Evolutionary conservation across 2,797 vertebrate genomes (phyloP).

Genomic region (Trichosurus vulpecula): DNA sequence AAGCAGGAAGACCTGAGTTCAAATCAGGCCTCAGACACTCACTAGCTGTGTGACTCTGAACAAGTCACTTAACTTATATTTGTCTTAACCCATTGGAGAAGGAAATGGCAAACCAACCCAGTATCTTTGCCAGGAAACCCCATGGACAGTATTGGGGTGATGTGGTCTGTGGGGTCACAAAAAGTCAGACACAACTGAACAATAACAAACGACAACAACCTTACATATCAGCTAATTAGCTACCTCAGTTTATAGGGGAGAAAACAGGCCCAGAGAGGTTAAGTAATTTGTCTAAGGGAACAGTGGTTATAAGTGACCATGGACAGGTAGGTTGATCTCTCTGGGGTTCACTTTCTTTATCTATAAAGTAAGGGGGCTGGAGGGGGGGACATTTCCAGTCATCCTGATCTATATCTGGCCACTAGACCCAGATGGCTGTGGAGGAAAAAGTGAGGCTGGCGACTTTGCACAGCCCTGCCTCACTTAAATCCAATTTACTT

Average conservation of each 20-base stretch:
- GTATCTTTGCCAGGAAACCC: not conserved
- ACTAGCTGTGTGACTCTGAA: too few relatives aligned
- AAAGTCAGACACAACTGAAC: not conserved
- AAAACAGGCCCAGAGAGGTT: not conserved
- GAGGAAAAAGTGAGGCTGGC: too few relatives aligned
- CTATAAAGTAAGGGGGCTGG: not conserved
- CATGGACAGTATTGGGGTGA: not conserved
- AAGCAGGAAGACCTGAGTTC: too few relatives aligned
- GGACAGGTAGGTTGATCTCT: not conserved
- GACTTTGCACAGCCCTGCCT: too few relatives aligned
- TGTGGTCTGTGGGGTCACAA: not conserved
- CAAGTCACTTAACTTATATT: not conserved
- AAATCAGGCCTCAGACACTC: too few relatives aligned
- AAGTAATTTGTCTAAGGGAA: conserved; percentile 28
- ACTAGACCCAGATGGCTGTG: too few relatives aligned
- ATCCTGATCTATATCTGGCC: too few relatives aligned
- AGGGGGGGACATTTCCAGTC: too few relatives aligned
- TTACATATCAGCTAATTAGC: not conserved
- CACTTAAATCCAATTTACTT: too few relatives aligned
- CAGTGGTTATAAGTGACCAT: not conserved
- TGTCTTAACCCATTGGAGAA: not conserved
- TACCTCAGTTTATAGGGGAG: conserved; percentile 9
- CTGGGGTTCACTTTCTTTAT: not conserved
- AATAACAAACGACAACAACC: not conserved
- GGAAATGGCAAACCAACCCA: not conserved